Base-by-base conservation (phyloP, 2,797 vertebrate species). In the Clarias fuscus region DNA sequence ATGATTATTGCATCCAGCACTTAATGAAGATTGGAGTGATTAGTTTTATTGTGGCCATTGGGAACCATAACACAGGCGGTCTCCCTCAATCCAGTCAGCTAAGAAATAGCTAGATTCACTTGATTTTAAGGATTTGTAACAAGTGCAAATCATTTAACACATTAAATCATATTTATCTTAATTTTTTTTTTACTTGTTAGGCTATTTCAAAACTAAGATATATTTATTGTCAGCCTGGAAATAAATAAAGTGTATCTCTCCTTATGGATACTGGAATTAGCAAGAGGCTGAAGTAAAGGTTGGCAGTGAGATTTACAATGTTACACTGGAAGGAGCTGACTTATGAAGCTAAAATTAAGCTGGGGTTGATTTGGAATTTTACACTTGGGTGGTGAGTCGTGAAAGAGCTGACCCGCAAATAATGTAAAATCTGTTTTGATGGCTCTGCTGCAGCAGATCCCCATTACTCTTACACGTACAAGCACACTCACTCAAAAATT, bases 291-390 rank as follows among this genome's bases (percentile, higher is more conserved):
- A 83, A 40, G 67, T 81, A 67, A 78, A 40, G 67, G 56, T 61
- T 88, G 93, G 91, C 86, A 43, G 71, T 58, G 59, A 92, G 91
- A 90, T 93, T 91, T 87, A 88, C 91, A 82, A 90, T 80, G 86
- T 86, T 56, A 56, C 53, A 56, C 53, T 92, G 90, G 87, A 93
- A 92, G 92, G 86, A 92, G 93, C 92, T 93, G 95, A 95, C 90
- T 94, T 94, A 93, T 92, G 91, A 94, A 91, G 93, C 94, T 96
- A 95, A 95, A 95, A 95, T 96, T 95, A 96, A 95, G 89, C 93
- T 90, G 87, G 87, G 90, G 88, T 92, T 94, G 93, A 94, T 94
- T 93, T 91, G 94, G 95, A 94, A 95, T 95, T 93, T 95, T 92
- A 87, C 94, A 95, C 94, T 92, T 87, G 90, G 91, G 91, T 68